Percentiles rank a stretch among this genome's conserved stretches.
These are phyloP conservation scores for Globodera rostochiensis DNA, from an alignment of 1,140 invertebrate species.

Conservation along the genomic window DNA sequence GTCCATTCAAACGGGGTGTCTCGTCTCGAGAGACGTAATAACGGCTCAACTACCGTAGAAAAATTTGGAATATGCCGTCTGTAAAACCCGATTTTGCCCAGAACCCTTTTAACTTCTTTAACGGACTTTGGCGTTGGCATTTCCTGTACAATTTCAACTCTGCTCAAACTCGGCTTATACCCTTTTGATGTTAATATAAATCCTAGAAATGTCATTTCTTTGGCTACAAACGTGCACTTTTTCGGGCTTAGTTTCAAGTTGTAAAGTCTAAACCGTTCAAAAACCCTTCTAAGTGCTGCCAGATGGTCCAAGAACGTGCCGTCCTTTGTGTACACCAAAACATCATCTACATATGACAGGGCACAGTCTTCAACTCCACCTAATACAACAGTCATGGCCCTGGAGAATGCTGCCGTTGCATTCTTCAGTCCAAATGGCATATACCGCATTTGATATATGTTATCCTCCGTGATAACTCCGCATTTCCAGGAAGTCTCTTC, in stretches of 20 bases:
- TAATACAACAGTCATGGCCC: background rate
- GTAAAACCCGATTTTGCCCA: slow-evolving; percentile 2
- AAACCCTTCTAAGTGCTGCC: background rate
- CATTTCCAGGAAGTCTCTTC: background rate
- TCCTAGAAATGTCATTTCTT: background rate
- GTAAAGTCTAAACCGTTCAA: background rate
- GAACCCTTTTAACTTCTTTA: slow-evolving; percentile 2
- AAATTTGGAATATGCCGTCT: background rate
- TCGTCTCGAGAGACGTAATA: background rate
- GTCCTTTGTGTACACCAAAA: background rate
- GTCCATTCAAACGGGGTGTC: slow-evolving; percentile 1
- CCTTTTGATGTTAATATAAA: background rate
- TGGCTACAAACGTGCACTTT: background rate
- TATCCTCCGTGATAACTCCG: slow-evolving; percentile 12
- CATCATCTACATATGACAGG: no score
- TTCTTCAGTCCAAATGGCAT: slow-evolving; percentile 12
- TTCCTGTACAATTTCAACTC: background rate
- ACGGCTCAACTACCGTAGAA: background rate
- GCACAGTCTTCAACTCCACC: background rate
- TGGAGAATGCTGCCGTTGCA: background rate
- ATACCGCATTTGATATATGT: background rate
- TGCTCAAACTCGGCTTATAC: background rate
- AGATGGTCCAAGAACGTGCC: background rate
- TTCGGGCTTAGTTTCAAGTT: slow-evolving; percentile 2
- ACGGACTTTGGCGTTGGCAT: background rate